A percentile compares a stretch with the other conserved stretches of the same genome.
phyloP scores from a whole-genome alignment of 2,797 vertebrate genomes.

The Halcyon leucocephala region DNA sequence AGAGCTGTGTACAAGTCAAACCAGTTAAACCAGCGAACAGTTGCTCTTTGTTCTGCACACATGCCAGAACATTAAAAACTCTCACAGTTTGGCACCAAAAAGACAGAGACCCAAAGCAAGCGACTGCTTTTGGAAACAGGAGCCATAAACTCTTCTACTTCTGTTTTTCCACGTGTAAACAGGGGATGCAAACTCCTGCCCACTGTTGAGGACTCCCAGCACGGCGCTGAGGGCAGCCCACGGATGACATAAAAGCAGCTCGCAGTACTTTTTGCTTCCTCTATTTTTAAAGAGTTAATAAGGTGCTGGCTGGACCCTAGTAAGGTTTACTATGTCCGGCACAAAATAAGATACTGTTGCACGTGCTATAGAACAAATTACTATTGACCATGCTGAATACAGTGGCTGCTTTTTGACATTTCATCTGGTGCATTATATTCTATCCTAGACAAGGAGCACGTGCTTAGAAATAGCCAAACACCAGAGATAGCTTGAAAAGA shows the following conservation, averaged over 20 bases:
- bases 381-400: background rate
- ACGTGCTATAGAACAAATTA: background rate
- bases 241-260: background rate
- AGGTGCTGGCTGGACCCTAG: background rate
- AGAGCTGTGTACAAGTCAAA: constrained; percentile 15
- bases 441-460: constrained; percentile 5
- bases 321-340: background rate
- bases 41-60: constrained; percentile 66
- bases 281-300: background rate
- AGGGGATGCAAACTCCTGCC: background rate
- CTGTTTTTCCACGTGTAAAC: constrained; percentile 18
- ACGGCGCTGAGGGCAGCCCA: background rate
- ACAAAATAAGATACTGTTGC: background rate
- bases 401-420: constrained; percentile 44
- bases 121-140: constrained; percentile 11
- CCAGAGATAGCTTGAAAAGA: background rate
- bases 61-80: constrained; percentile 49
- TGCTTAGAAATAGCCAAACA: background rate
- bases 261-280: background rate
- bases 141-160: constrained; percentile 24
- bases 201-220: background rate
- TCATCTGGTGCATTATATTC: constrained; percentile 8
- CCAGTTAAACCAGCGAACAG: constrained; percentile 53
- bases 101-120: constrained; percentile 54
- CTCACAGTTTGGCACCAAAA: constrained; percentile 48